Base-by-base conservation (phyloP, 2,797 vertebrate genomes). In the Helostoma temminkii region DNA sequence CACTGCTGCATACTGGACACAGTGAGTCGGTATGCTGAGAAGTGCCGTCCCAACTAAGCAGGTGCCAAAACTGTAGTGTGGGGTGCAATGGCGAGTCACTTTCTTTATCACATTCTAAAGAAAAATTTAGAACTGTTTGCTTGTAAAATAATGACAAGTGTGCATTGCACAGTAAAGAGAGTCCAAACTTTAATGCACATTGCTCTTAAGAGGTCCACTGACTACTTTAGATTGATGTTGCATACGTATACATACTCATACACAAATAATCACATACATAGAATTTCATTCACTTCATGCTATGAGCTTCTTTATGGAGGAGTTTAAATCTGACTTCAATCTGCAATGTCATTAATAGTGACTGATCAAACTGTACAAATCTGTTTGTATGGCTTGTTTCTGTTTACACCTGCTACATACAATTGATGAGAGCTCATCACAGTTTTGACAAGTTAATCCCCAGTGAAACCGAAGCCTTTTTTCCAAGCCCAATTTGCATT, bases 361-460 rank as follows among this genome's bases (percentile, higher is more conserved):
- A 41, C 39, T 32, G 45, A 50, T 65, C 19, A 56, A 57, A 46
- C 4, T 49, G 25, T 8, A 9, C 32, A 0, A 47, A 52, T 46
- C 16, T 25, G 30, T 65, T 66, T 58, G 15, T 22, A 43, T 64
- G 9, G 12, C 9, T 59, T 68, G 53, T 45, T 21, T 56, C 53
- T 19, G n/a, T 74, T 76, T 72, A 53, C 74, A 84, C 78, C 89
- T 82, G 78, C 66, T 81, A 43, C 70, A 72, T 56, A 47, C 66
- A 70, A 86, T 45, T 58, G 75, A 72, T 76, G 58, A 39, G 67
- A 46, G 71, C 71, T 76, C 73, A 57, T 64, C 80, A 91, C 70
- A 73, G 58, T 79, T 88, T 80, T 76, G 80, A 89, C 79, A 83
- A 81, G 76, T 88, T 89, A 87, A 90, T 88, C 84, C 66, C 58